A percentile compares a stretch with the other conserved stretches of the same genome.
phyloP scores from a whole-genome alignment of 2,113 vertebrate genomes.

The Podarcis muralis region DNA sequence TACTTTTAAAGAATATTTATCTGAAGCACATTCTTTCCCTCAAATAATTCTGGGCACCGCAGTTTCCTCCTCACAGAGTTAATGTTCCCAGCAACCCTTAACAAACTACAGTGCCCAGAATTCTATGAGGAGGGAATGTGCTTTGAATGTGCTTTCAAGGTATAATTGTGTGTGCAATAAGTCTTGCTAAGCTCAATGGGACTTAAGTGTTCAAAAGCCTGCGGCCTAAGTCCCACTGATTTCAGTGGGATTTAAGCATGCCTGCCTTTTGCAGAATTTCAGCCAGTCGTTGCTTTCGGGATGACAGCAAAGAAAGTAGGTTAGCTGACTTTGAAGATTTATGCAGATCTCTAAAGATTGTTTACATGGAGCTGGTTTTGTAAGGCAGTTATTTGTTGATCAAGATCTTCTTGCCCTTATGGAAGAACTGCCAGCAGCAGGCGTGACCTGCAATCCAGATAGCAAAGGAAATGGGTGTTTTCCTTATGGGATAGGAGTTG shows the following conservation, averaged over 20 bases:
- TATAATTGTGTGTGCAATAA: too few relatives aligned
- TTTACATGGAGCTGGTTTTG: not conserved
- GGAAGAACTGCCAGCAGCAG: not conserved
- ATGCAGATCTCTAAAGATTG: not conserved
- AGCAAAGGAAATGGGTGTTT: not conserved
- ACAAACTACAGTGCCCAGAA: too few relatives aligned
- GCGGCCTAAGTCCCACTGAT: not conserved
- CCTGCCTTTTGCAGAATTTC: not conserved
- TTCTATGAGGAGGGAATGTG: too few relatives aligned
- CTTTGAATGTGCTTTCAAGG: too few relatives aligned
- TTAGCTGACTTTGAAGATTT: not conserved
- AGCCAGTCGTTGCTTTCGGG: not conserved
- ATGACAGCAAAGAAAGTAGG: not conserved
- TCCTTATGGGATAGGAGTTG: not conserved
- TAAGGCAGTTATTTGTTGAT: conserved; percentile 1
- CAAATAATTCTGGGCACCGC: too few relatives aligned
- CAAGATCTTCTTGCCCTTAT: not conserved
- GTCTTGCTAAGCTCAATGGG: too few relatives aligned
- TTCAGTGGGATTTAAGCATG: not conserved
- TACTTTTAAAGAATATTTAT: too few relatives aligned
- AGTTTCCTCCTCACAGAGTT: too few relatives aligned
- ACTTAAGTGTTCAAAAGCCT: not conserved
- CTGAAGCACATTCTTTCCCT: too few relatives aligned
- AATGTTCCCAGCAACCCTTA: too few relatives aligned
- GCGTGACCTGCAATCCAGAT: not conserved